These are phyloP conservation scores for Caenorhabditis sp. DNA, from an alignment of 2,888 invertebrate genomes.

Conservation along the genomic window DNA sequence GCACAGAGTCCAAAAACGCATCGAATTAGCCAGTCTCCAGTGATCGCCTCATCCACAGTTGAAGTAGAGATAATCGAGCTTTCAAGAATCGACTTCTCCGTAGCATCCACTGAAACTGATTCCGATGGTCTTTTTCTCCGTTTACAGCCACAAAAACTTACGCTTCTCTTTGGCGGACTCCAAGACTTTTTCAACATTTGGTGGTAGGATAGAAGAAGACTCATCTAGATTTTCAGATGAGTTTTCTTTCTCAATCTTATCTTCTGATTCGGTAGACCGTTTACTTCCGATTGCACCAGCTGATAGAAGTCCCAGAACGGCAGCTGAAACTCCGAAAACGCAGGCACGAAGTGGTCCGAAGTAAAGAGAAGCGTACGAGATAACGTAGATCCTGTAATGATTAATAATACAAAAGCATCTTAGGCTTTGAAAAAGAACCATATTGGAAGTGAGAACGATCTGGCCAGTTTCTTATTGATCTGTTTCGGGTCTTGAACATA, in stretches of 20 bases:
- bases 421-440: slow-evolving; percentile 76
- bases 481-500: slow-evolving; percentile 78
- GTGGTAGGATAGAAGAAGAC: slow-evolving; percentile 12
- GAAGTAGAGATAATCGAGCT: slow-evolving; percentile 42
- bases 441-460: slow-evolving; percentile 81
- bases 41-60: slow-evolving; percentile 69
- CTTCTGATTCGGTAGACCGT: slow-evolving; percentile 23
- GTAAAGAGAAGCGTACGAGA: slow-evolving; percentile 76
- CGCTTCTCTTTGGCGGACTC: slow-evolving; percentile 58
- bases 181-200: slow-evolving; percentile 38
- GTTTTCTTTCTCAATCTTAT: slow-evolving; percentile 43
- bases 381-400: slow-evolving; percentile 78
- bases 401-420: too few species aligned
- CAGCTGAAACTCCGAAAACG: slow-evolving; percentile 76
- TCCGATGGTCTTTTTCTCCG: background rate
- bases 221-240: slow-evolving; percentile 45
- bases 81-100: slow-evolving; percentile 47
- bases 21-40: slow-evolving; percentile 70
- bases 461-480: slow-evolving; percentile 80
- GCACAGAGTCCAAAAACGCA: slow-evolving; percentile 73
- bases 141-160: slow-evolving; percentile 17
- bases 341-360: slow-evolving; percentile 81
- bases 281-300: slow-evolving; percentile 75
- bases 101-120: slow-evolving; percentile 57
- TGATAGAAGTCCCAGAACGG: slow-evolving; percentile 76